Conservation (phyloP, 2,888 invertebrate genomes). For the Anthoptus insignis region DNA sequence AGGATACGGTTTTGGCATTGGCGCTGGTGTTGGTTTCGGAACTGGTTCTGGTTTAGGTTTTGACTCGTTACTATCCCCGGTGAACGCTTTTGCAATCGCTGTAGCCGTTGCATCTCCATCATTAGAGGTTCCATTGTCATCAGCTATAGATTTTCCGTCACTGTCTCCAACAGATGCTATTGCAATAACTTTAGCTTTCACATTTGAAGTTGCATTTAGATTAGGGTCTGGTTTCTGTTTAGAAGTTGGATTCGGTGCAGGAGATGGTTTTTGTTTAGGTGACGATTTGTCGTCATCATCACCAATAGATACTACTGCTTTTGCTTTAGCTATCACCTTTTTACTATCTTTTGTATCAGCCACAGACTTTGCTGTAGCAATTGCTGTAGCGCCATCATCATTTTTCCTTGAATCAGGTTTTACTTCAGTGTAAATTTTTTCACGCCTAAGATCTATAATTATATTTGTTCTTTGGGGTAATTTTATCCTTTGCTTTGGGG, state of each 20-base stretch:
- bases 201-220: neutral
- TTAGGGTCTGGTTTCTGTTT: neutral
- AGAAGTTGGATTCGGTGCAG: neutral
- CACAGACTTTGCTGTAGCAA: too few species aligned
- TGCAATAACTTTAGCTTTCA: neutral
- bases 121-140: too few species aligned
- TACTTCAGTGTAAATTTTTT: slow-evolving; percentile 7
- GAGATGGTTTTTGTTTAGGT: neutral
- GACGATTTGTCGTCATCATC: too few species aligned
- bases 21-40: neutral
- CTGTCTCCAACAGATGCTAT: neutral
- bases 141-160: neutral
- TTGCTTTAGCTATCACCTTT: neutral
- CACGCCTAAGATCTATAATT: slow-evolving; percentile 52
- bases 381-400: too few species aligned
- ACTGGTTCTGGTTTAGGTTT: neutral
- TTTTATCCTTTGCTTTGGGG: neutral
- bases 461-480: slow-evolving; percentile 53
- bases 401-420: slow-evolving; percentile 46
- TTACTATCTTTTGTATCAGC: too few species aligned
- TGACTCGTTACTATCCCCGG: too few species aligned
- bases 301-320: too few species aligned
- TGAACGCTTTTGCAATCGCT: too few species aligned
- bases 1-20: neutral
- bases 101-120: too few species aligned